phyloP scores from a whole-genome alignment of 2,797 vertebrate genomes.

The Bradypodion ventrale region DNA sequence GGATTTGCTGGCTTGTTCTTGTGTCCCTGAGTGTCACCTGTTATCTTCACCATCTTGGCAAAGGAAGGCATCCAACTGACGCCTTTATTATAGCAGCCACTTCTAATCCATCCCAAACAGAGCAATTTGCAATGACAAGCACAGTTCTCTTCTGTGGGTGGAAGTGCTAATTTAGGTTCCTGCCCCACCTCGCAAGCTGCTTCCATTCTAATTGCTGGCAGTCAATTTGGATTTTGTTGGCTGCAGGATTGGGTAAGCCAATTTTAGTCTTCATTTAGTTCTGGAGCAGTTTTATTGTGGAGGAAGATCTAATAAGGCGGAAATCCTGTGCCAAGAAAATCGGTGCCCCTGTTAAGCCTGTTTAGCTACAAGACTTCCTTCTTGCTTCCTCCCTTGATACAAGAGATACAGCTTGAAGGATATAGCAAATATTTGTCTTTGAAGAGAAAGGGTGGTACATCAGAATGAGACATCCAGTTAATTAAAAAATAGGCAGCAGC shows the following conservation, averaged over 20 bases:
- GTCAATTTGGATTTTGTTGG: background rate
- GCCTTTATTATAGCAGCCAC: background rate
- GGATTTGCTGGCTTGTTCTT: background rate
- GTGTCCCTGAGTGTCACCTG: accelerated
- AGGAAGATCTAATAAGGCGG: background rate
- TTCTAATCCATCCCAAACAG: background rate
- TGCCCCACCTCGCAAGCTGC: background rate
- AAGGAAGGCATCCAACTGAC: accelerated
- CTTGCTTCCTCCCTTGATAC: background rate
- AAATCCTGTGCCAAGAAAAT: too few species aligned
- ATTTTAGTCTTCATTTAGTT: background rate
- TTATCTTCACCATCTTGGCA: accelerated
- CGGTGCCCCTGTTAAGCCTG: background rate
- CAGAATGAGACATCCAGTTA: too few species aligned
- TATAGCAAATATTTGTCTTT: too few species aligned
- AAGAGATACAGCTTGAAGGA: background rate
- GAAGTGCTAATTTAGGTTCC: background rate
- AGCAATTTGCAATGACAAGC: accelerated
- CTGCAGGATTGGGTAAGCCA: background rate
- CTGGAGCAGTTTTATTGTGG: background rate
- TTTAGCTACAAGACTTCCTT: background rate
- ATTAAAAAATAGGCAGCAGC: too few species aligned
- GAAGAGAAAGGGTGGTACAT: too few species aligned
- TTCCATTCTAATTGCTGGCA: background rate
- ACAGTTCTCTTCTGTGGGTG: background rate